Evolutionary conservation across 2,113 vertebrate genomes (phyloP).

Genomic region (Phaethon lepturus): DNA sequence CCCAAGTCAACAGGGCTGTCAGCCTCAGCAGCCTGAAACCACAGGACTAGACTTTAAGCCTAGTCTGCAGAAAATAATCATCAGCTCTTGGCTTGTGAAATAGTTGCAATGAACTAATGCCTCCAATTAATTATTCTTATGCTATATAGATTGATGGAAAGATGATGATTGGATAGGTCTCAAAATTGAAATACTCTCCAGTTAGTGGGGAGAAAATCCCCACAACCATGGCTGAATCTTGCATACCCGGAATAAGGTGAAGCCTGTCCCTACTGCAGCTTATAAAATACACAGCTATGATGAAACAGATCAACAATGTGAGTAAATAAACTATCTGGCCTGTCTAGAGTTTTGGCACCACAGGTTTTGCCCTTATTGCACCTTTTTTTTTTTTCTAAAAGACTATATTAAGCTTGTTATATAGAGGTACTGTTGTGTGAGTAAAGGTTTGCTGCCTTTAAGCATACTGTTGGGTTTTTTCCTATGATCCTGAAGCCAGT

Average conservation of each 20-base stretch:
- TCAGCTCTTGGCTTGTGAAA: background rate
- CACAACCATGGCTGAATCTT: background rate
- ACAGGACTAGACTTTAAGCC: background rate
- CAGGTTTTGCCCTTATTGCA: background rate
- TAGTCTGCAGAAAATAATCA: background rate
- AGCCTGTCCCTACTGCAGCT: background rate
- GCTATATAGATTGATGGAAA: background rate
- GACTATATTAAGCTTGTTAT: background rate
- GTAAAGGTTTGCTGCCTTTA: background rate
- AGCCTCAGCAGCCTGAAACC: background rate
- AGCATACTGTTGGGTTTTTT: accelerated
- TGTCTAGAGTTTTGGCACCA: background rate
- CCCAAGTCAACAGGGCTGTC: background rate
- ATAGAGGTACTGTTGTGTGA: background rate
- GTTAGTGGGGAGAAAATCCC: background rate
- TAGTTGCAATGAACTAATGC: background rate
- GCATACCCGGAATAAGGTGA: background rate
- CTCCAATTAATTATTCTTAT: background rate
- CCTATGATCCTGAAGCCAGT: background rate
- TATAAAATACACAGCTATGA: background rate
- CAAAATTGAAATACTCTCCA: background rate
- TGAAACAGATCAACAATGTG: background rate
- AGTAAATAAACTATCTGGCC: background rate
- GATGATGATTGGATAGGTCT: background rate
- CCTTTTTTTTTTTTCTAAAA: background rate